These are phyloP conservation scores for Tholera decimalis DNA, from an alignment of 2,888 invertebrate genomes.

Conservation along the genomic window DNA sequence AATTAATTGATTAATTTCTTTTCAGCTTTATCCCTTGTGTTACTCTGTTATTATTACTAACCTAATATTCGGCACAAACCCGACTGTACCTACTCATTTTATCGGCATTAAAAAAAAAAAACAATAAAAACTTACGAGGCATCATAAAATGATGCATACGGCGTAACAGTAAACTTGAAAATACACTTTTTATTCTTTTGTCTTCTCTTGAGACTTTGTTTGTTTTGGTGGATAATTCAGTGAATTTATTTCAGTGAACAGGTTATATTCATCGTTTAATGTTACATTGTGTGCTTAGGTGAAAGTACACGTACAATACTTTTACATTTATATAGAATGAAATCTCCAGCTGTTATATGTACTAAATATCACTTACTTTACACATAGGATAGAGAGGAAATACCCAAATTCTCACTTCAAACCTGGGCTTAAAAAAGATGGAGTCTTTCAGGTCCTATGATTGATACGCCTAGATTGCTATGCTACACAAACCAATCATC, in stretches of 20 bases:
- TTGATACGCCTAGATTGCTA: neutral
- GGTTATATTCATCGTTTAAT: slow-evolving; percentile 53
- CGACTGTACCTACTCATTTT: slow-evolving; percentile 24
- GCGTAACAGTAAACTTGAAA: slow-evolving; percentile 64
- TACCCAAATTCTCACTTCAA: neutral
- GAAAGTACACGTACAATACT: neutral
- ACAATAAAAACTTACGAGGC: slow-evolving; percentile 70
- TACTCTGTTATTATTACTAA: slow-evolving; percentile 11
- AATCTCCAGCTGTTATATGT: neutral
- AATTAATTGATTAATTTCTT: neutral
- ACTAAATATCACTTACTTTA: neutral
- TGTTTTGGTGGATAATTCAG: slow-evolving; percentile 50
- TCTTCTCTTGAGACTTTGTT: slow-evolving; percentile 53
- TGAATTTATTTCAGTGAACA: slow-evolving; percentile 50
- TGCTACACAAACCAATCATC: neutral
- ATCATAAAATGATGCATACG: slow-evolving; percentile 67
- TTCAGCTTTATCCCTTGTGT: neutral
- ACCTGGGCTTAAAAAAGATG: neutral
- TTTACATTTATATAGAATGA: slow-evolving; percentile 6
- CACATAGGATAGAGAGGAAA: neutral
- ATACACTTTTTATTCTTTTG: slow-evolving; percentile 56
- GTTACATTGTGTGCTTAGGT: neutral
- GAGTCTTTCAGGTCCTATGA: neutral
- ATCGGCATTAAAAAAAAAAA: slow-evolving; percentile 61
- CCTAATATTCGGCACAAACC: slow-evolving; percentile 14